Percentiles rank a stretch among this genome's conserved stretches.
These are phyloP conservation scores for Phrynocephalus versicolor DNA, from an alignment of 2,113 vertebrate species.

Conservation along the genomic window DNA sequence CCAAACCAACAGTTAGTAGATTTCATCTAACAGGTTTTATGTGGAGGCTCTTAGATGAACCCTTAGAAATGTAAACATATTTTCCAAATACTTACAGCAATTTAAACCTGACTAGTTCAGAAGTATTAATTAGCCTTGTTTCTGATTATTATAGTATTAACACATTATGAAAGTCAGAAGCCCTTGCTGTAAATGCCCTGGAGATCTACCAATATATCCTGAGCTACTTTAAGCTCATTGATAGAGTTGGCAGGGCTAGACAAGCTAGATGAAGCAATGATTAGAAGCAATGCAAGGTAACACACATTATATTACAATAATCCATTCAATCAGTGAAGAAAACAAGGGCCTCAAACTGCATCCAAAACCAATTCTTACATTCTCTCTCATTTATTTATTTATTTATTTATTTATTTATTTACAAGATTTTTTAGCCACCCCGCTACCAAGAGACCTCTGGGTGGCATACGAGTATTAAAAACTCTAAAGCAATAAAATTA, in stretches of 20 bases:
- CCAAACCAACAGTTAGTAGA: neutral
- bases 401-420: too few relatives aligned
- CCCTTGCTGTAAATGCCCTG: too few relatives aligned
- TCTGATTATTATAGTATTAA: neutral
- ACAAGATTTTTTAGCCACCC: too few relatives aligned
- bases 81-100: neutral
- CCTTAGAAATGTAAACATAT: slow-evolving; percentile 8
- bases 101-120: neutral
- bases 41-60: neutral
- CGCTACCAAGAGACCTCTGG: too few relatives aligned
- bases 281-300: too few relatives aligned
- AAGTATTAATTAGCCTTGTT: neutral
- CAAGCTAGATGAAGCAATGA: too few relatives aligned
- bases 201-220: neutral
- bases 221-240: neutral
- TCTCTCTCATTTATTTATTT: too few relatives aligned
- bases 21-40: neutral
- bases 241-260: too few relatives aligned
- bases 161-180: neutral
- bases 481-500: too few relatives aligned
- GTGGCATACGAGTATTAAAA: too few relatives aligned
- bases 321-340: neutral
- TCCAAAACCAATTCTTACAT: neutral
- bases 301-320: too few relatives aligned
- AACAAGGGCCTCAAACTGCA: neutral